A percentile compares a stretch with the other conserved stretches of the same genome.
phyloP scores from a whole-genome alignment of 2,113 vertebrate species.

The Uropsilus gracilis region DNA sequence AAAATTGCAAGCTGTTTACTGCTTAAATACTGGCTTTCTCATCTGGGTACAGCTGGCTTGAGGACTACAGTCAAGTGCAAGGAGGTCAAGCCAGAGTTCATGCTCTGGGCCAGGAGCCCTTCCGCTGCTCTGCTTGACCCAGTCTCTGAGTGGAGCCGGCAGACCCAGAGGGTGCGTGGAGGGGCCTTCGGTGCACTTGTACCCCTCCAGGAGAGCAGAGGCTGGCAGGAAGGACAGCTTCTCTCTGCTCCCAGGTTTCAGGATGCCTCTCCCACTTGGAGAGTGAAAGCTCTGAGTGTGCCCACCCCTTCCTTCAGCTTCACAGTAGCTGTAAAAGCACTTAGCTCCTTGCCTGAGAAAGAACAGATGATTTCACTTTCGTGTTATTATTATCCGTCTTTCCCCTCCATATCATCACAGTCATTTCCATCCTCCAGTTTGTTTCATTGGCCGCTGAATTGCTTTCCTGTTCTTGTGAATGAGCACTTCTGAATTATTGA shows the following conservation, averaged over 20 bases:
- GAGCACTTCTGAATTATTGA: constrained; percentile 16
- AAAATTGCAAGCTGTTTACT: neutral
- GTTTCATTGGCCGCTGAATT: neutral
- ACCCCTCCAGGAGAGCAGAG: neutral
- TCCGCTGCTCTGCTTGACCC: neutral
- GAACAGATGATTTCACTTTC: neutral
- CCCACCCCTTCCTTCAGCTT: neutral
- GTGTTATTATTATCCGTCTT: neutral
- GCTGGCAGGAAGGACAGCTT: neutral
- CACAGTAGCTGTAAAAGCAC: neutral
- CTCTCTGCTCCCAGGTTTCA: neutral
- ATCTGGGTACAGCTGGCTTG: neutral
- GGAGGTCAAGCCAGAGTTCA: neutral
- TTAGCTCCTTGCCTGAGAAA: neutral
- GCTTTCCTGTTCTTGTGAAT: neutral
- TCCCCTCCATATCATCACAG: neutral
- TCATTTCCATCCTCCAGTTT: neutral
- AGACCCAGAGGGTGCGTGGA: neutral
- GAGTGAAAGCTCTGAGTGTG: neutral
- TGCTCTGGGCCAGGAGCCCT: neutral
- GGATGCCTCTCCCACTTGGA: neutral
- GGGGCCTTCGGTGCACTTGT: neutral
- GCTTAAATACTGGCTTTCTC: neutral
- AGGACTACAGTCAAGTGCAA: neutral
- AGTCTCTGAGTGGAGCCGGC: neutral